phyloP scores from a whole-genome alignment of 2,888 invertebrate genomes.

The Caenorhabditis angaria region DNA sequence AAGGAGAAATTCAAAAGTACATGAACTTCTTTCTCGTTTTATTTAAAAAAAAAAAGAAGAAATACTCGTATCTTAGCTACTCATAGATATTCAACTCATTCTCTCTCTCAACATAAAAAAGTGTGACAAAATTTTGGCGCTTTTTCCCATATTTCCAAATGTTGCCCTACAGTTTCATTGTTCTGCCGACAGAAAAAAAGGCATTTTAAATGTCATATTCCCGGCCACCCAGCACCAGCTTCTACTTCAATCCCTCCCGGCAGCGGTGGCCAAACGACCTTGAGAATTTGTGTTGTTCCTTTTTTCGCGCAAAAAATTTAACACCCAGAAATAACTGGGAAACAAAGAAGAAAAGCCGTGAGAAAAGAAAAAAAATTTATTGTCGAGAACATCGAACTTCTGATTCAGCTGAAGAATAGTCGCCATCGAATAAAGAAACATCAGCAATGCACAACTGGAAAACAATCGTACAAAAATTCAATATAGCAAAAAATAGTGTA shows the following conservation, averaged over 20 bases:
- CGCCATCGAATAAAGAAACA: constrained; percentile 26
- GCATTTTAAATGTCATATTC: not conserved
- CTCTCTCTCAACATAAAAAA: too few species aligned
- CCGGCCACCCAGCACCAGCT: not conserved
- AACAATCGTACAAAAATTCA: not conserved
- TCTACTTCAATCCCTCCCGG: not conserved
- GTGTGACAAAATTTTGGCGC: too few species aligned
- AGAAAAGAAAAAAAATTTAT: not conserved
- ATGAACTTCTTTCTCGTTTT: too few species aligned
- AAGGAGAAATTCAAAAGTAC: too few species aligned
- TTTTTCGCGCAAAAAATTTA: too few species aligned
- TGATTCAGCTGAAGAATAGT: constrained; percentile 24
- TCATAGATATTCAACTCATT: too few species aligned
- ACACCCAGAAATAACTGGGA: not conserved
- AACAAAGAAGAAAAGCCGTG: not conserved
- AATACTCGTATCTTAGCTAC: too few species aligned
- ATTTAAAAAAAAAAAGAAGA: too few species aligned
- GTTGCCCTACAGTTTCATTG: too few species aligned
- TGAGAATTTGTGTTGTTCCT: too few species aligned
- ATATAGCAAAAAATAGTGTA: not conserved
- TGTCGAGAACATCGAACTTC: constrained; percentile 24
- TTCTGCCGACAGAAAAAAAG: not conserved
- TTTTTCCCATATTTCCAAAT: too few species aligned
- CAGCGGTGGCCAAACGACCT: not conserved
- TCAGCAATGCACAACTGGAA: constrained; percentile 27